Base-by-base conservation (phyloP, 2,797 vertebrate species). In the Macroramphosus scolopax region DNA sequence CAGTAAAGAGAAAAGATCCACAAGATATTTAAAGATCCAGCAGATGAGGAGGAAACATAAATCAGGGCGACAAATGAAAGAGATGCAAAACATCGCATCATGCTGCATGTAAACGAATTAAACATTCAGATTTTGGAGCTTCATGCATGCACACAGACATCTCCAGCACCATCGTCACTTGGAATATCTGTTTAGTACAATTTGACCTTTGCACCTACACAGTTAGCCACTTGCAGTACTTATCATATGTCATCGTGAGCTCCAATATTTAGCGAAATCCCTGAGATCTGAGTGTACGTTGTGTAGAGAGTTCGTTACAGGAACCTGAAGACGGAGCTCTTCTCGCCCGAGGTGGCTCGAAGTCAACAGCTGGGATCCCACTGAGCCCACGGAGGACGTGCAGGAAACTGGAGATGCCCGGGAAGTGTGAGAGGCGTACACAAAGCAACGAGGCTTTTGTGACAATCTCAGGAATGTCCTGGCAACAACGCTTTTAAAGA, bases 331-430 rank as follows among this genome's bases (percentile, higher is more conserved):
- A 65, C 1, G 12, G 32, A 14, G 50, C 36, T 51, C 3, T 42
- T 56, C 26, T 29, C 0, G 55, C 75, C 64, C 2, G 33, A 9
- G 67, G 73, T 61, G 1, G 9, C 24, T 15, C 38, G 65, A 75
- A 8, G 47, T 82, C 79, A 77, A 32, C 75, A 54, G 68, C 28
- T 42, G 57, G 77, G 75, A 80, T 78, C 71, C 63, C 61, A 67
- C 5, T 1, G 47, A 42, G 45, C 50, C 26, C 63, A 51, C 18
- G 49, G 48, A 55, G 53, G 56, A 68, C 11, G 16, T 2, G 51
- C 47, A 46, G 69, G 76, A 81, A 82, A 81, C 71, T 38, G 54
- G 75, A 80, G 75, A 73, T 9, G 50, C 32, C 45, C 55, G 65
- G 77, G 63, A 68, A 68, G 75, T 47, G 63, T 46, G 59, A 57